Conservation (phyloP, 2,113 vertebrate species). For the Sinocyclocheilus grahami region DNA sequence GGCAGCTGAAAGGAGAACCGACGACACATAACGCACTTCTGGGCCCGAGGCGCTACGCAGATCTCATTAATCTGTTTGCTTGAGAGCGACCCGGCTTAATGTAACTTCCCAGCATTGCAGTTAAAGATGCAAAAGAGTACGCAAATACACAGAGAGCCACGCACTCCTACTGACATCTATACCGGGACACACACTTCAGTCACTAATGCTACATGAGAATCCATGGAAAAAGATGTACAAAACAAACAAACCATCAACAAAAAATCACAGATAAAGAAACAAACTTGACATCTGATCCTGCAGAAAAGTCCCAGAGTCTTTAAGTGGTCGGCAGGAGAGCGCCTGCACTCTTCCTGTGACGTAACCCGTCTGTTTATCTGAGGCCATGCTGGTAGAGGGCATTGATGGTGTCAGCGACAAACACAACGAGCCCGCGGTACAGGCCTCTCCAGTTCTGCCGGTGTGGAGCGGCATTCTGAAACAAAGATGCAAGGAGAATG, state of each 20-base stretch:
- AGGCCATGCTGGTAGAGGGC: slow-evolving; percentile 65
- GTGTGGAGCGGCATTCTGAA: slow-evolving; percentile 63
- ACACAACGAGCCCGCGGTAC: slow-evolving; percentile 66
- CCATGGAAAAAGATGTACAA: slow-evolving; percentile 60
- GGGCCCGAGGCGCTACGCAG: slow-evolving; percentile 41
- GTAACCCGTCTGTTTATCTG: slow-evolving; percentile 62
- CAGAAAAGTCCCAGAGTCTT: slow-evolving; percentile 53
- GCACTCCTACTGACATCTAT: slow-evolving; percentile 19
- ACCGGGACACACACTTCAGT: slow-evolving; percentile 36
- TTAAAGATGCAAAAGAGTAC: neutral
- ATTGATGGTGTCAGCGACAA: slow-evolving; percentile 71
- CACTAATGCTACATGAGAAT: slow-evolving; percentile 57
- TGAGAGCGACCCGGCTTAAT: neutral
- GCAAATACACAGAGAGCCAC: slow-evolving; percentile 21
- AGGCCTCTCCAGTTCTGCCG: slow-evolving; percentile 71
- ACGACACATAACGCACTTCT: slow-evolving; percentile 36
- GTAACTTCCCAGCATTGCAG: neutral
- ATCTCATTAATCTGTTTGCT: slow-evolving; percentile 6
- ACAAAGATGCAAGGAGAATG: slow-evolving; percentile 45
- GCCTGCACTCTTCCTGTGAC: slow-evolving; percentile 39
- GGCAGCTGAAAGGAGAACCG: slow-evolving; percentile 48
- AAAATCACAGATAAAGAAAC: slow-evolving; percentile 21
- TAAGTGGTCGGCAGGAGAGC: slow-evolving; percentile 43
- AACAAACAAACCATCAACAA: neutral
- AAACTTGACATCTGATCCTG: slow-evolving; percentile 53